Base-by-base conservation (phyloP, 2,113 vertebrate genomes). In the Campylomormyrus tamandua region DNA sequence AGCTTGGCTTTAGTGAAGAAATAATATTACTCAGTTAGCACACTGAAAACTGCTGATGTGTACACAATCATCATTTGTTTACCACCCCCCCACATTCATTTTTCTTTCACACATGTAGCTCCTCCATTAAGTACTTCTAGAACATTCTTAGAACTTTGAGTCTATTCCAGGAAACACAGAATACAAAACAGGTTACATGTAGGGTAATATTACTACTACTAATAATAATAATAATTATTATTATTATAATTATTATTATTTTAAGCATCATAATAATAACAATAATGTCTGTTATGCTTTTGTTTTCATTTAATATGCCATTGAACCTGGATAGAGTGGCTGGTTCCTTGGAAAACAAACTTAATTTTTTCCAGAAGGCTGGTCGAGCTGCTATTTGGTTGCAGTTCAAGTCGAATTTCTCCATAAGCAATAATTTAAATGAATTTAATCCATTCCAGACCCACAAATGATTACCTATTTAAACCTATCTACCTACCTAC, bases 1-100 rank as follows among this genome's bases (percentile, higher is more conserved):
- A 46, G 42, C 83, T 84, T 46, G 83, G 83, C 39, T 84, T 84
- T 84, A 84, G 46, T 84, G 48, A 80, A 46, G 83, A 24, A 84
- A 84, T 84, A 84, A 84, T 84, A 84, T 24, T 42, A 84, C 83
- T 46, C 83, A 84, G 45, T 84, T 84, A 84, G 83, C 21, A 84
- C 21, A 46, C 83, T n/a, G 83, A 9, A 84, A 84, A 84, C 19
- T 84, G 83, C 45, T 84, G 83, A 84, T 48, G 80, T 84, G 83
- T 84, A 8, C 83, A 84, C 83, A 45, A 24, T 48, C 45, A 46
- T n/a, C 83, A 84, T 84, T 84, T 46, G 83, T 45, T 84, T 84
- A 80, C 74, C 17, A 10, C 62, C 56, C 1, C 31, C 70, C 70
- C 13, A 3, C 15, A 77, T 80, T 80, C 35, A 80, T 80, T 80